A percentile compares a stretch with the other conserved stretches of the same genome.
phyloP scores from a whole-genome alignment of 1,140 invertebrate species.

The Mylabris phalerata region DNA sequence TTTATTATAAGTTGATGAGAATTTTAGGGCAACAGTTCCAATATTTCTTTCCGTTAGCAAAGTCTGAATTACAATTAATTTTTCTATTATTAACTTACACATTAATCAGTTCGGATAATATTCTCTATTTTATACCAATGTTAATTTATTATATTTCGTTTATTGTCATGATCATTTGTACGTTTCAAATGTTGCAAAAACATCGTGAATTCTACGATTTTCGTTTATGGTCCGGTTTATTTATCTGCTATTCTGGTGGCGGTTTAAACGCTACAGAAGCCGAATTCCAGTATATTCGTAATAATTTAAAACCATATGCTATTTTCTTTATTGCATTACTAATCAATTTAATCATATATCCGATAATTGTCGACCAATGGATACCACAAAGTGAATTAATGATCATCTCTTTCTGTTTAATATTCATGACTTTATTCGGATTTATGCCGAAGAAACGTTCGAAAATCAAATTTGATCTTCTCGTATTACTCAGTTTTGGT shows the following conservation, averaged over 20 bases:
- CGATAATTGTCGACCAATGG: slow-evolving; percentile 67
- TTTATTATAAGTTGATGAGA: slow-evolving; percentile 61
- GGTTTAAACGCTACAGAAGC: slow-evolving; percentile 67
- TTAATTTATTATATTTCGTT: slow-evolving; percentile 65
- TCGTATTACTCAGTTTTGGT: slow-evolving; percentile 69
- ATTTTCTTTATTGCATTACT: slow-evolving; percentile 71
- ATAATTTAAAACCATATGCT: slow-evolving; percentile 71
- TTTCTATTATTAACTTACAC: slow-evolving; percentile 62
- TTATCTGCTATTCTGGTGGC: slow-evolving; percentile 60
- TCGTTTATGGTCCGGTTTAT: slow-evolving; percentile 70
- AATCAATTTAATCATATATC: slow-evolving; percentile 67
- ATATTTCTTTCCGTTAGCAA: slow-evolving; percentile 44
- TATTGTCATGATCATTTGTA: slow-evolving; percentile 64
- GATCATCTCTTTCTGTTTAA: slow-evolving; percentile 62
- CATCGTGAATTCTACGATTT: slow-evolving; percentile 69
- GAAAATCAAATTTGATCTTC: slow-evolving; percentile 56
- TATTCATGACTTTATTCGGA: slow-evolving; percentile 65
- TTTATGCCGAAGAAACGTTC: slow-evolving; percentile 52
- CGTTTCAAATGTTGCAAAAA: slow-evolving; percentile 70
- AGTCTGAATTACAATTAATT: slow-evolving; percentile 56
- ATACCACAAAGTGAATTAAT: slow-evolving; percentile 77
- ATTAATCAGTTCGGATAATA: slow-evolving; percentile 56
- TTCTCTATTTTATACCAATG: slow-evolving; percentile 60
- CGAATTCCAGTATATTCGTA: slow-evolving; percentile 72
- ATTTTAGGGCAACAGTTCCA: slow-evolving; percentile 52